Base-by-base conservation (phyloP, 2,888 invertebrate species). In the Tiphia femorata region DNA sequence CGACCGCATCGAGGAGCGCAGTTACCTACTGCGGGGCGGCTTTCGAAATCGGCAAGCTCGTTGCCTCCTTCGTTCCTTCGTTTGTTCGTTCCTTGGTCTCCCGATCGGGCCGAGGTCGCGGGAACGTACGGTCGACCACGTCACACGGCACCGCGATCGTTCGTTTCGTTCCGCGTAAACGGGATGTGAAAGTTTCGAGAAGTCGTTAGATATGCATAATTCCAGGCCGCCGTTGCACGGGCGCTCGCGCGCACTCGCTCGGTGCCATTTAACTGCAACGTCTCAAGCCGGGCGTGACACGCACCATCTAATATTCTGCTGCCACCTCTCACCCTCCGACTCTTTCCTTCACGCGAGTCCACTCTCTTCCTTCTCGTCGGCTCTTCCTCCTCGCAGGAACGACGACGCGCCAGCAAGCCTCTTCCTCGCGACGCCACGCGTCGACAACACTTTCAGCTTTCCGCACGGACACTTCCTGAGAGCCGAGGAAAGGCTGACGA, bases 141-240 rank as follows among this genome's bases (percentile, higher is more conserved):
- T 69, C 70, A 48, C 68, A 68, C 69, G 69, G 48, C 46, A 7
- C 20, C 30, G 40, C 49, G 27, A 35, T 33, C 21, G 44, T 42
- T 40, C 16, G 53, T 35, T 42, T 44, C 48, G 46, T 58, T 59
- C 64, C 62, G 56, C 46, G 58, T 53, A 52, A 67, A 65, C 69
- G 62, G 71, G 67, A 76, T 68, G 77, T 70, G 77, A 77, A 77
- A 77, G 76, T 74, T 73, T 64, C 62, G 55, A 58, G 49, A 41
- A 58, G 65, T 58, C 57, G 58, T 68, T 70, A 59, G 69, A 69
- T 64, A 69, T 71, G 71, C 74, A 75, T 72, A 73, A 72, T 70
- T 71, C 61, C 61, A 56, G 61, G 29, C 49, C 55, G 49, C 54
- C n/a, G n/a, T n/a, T n/a, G n/a, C n/a, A n/a, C n/a, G n/a, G n/a